Evolutionary conservation across 2,888 invertebrate species (phyloP), one percentile per base, ranked within the genome.

Genomic region (Stegana nigrithorax): DNA sequence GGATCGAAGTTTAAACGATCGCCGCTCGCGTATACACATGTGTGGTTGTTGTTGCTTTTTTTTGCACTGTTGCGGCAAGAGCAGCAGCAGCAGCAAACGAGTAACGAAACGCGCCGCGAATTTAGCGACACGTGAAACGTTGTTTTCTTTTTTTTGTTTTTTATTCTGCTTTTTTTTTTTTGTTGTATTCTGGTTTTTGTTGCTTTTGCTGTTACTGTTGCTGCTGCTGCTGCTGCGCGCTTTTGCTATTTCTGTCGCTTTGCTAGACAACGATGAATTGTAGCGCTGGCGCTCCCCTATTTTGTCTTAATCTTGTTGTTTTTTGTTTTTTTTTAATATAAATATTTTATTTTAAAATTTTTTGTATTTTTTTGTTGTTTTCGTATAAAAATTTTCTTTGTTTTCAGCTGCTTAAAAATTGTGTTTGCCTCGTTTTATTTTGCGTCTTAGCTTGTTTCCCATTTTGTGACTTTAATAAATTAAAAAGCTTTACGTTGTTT

Each of bases 1-100:
- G 64, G 60, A 65, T 67, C 63, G 67, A 58, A 65, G 66, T 62
- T 69, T 69, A 71, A 70, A 78, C 70, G 70, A 66, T 66, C 64
- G 50, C 64, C 17, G n/a, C n/a, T 14, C 39, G 14, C 68, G n/a
- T 67, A 67, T 61, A 68, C 68, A 70, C 67, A 71, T 72, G 76
- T 67, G 63, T 68, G 67, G 63, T 66, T 64, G 65, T 67, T 63
- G 58, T 59, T 61, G n/a, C 23, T 27, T 19, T 23, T 47, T 21
- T 14, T 12, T 39, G 12, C 42, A 26, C 17, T 55, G 55, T 27
- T 59, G 21, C 45, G 42, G 62, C n/a, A 39, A n/a, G 39, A 2
- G 32, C 32, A 3, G 4, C 39, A n/a, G n/a, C n/a, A n/a, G n/a
- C n/a, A n/a, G n/a, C n/a, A n/a, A n/a, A n/a, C n/a, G n/a, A n/a